Evolutionary conservation across 53 echinoderm and acorn worm genomes (phyloP).

Genomic region (Zoroaster sp.): DNA sequence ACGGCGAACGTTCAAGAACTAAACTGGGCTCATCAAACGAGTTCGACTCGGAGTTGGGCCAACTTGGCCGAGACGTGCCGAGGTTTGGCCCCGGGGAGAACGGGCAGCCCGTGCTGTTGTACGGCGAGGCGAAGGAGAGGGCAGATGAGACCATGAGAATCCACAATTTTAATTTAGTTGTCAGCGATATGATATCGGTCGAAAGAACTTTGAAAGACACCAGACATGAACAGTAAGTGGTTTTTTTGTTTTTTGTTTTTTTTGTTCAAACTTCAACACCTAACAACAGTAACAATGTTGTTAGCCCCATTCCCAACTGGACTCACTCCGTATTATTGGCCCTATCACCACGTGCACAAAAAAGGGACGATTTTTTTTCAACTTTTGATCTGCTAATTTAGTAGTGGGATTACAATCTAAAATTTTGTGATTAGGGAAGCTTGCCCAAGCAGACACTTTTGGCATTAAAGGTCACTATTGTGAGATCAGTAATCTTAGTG

Average conservation of each 20-base stretch:
- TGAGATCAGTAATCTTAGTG: too few species aligned
- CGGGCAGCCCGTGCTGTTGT: slow-evolving; percentile 74
- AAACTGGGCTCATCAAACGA: not conserved
- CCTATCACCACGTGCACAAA: too few species aligned
- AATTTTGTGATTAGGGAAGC: too few species aligned
- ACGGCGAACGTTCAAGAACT: not conserved
- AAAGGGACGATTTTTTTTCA: too few species aligned
- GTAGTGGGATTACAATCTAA: too few species aligned
- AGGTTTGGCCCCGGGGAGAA: slow-evolving; percentile 81
- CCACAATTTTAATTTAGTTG: slow-evolving; percentile 75
- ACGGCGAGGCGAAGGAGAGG: slow-evolving; percentile 60
- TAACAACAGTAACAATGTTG: too few species aligned
- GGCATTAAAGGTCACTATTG: too few species aligned
- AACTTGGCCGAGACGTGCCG: slow-evolving; percentile 61
- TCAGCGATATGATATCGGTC: slow-evolving; percentile 71
- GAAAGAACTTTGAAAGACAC: slow-evolving; percentile 72
- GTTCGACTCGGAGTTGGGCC: slow-evolving; percentile 34
- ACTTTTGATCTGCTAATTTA: too few species aligned
- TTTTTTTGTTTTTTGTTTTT: not conserved
- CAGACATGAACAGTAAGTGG: slow-evolving; percentile 61
- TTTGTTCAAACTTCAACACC: too few species aligned
- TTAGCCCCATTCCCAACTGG: too few species aligned
- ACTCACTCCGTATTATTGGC: too few species aligned
- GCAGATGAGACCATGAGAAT: slow-evolving; percentile 40
- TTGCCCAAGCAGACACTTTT: too few species aligned